phyloP scores from a whole-genome alignment of 2,113 vertebrate species.

The Proterorhinus semilunaris region DNA sequence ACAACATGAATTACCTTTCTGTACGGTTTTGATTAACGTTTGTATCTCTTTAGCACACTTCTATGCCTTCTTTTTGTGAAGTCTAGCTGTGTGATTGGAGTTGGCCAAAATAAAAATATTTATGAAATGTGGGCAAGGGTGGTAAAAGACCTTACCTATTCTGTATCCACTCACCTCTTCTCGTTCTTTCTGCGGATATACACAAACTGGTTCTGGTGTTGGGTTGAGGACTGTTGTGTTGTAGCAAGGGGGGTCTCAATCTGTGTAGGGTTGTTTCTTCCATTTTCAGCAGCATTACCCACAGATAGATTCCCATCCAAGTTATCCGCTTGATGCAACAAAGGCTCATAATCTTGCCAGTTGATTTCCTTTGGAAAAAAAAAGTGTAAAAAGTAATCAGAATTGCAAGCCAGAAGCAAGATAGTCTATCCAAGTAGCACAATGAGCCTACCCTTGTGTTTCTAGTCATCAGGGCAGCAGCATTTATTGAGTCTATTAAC shows the following conservation, averaged over 20 bases:
- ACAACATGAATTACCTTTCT: not conserved
- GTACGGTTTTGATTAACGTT: no score
- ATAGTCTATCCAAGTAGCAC: not conserved
- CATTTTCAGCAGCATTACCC: constrained; percentile 57
- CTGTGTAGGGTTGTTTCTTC: constrained; percentile 9
- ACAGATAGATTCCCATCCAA: constrained; percentile 59
- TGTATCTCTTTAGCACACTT: no score
- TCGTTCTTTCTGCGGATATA: constrained; percentile 55
- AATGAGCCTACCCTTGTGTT: constrained; percentile 59
- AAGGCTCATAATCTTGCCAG: constrained; percentile 58
- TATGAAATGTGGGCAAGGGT: no score
- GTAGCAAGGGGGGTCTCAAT: constrained; percentile 26
- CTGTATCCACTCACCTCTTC: constrained; percentile 66
- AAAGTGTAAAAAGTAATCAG: not conserved
- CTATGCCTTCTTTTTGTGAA: no score
- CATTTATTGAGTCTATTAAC: constrained; percentile 62
- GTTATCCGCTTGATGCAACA: constrained; percentile 43
- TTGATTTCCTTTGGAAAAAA: constrained; percentile 47
- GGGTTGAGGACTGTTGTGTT: constrained; percentile 42
- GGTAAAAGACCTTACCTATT: no score
- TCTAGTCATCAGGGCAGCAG: constrained; percentile 53
- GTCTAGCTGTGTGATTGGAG: no score
- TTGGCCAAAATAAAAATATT: no score
- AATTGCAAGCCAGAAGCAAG: not conserved
- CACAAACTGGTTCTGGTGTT: constrained; percentile 37